Conservation (phyloP, 2,113 vertebrate species). For the Thamnaconus septentrionalis region DNA sequence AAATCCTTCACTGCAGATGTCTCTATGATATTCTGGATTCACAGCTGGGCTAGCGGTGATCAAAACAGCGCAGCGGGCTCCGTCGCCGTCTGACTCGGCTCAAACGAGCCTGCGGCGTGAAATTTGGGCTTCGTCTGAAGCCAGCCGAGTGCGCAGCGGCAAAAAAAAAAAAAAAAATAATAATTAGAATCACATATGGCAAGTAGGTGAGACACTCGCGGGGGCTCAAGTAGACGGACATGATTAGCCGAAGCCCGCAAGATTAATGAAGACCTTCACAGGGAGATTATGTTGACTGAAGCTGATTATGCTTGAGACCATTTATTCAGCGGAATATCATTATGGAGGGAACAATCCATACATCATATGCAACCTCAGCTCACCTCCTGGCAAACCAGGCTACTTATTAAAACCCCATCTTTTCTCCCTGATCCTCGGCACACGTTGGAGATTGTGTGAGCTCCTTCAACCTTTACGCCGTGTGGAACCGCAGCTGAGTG, state of each 20-base stretch:
- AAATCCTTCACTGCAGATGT: no score
- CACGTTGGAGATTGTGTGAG: slow-evolving; percentile 31
- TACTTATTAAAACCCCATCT: slow-evolving; percentile 61
- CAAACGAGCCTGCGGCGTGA: not conserved
- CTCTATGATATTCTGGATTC: no score
- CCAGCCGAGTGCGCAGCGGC: slow-evolving; percentile 74
- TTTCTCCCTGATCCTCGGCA: slow-evolving; percentile 36
- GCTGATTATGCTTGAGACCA: slow-evolving; percentile 84
- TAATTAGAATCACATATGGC: slow-evolving; percentile 86
- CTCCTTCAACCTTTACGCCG: slow-evolving; percentile 53
- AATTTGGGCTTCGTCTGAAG: slow-evolving; percentile 27
- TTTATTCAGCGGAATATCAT: slow-evolving; percentile 80
- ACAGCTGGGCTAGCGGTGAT: not conserved
- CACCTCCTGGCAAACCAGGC: slow-evolving; percentile 59
- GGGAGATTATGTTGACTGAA: slow-evolving; percentile 81
- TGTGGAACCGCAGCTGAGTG: not conserved
- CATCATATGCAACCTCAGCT: slow-evolving; percentile 76
- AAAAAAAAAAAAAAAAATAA: slow-evolving; percentile 72
- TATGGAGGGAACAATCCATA: slow-evolving; percentile 77
- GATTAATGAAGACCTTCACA: slow-evolving; percentile 91
- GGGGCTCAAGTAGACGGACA: slow-evolving; percentile 78
- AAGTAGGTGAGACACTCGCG: slow-evolving; percentile 80
- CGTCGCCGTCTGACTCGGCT: not conserved
- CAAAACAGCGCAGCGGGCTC: not conserved
- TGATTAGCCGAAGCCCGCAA: slow-evolving; percentile 87